These are phyloP conservation scores for Netelia inedita DNA, from an alignment of 2,888 invertebrate genomes.

Conservation along the genomic window DNA sequence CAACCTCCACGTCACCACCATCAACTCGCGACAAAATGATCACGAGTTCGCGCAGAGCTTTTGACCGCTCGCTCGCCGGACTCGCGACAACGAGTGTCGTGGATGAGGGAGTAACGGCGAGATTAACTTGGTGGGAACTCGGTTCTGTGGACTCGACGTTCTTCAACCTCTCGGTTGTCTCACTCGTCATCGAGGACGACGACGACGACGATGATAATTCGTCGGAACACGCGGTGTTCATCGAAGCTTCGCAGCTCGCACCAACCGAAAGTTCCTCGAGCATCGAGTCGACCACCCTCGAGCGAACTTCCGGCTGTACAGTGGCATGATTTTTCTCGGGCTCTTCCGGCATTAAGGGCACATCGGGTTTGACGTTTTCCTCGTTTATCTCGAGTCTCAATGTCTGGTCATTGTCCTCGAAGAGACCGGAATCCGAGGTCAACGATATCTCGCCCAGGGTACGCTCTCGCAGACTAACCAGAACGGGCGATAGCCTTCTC, in stretches of 20 bases:
- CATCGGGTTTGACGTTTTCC: constrained; percentile 1
- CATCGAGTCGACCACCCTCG: not conserved
- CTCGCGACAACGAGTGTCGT: not conserved
- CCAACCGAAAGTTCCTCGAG: not conserved
- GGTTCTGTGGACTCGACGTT: not conserved
- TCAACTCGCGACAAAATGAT: constrained; percentile 78
- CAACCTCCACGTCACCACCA: constrained; percentile 17
- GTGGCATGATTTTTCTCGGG: not conserved
- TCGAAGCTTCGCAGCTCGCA: not conserved
- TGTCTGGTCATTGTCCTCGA: constrained; percentile 51
- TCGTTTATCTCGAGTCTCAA: constrained; percentile 1
- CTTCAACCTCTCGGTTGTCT: not conserved
- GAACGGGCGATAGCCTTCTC: constrained; percentile 81
- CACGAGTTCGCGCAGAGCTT: constrained; percentile 66
- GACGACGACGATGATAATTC: not conserved
- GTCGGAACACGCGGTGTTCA: not conserved
- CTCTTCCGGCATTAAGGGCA: not conserved
- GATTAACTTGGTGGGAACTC: not conserved
- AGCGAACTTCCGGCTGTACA: not conserved
- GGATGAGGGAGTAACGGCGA: not conserved
- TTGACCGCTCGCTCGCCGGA: constrained; percentile 12
- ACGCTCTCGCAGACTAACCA: constrained; percentile 82
- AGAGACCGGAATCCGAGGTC: constrained; percentile 75
- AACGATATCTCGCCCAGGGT: constrained; percentile 83
- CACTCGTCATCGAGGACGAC: not conserved